Conservation (phyloP, 2,113 vertebrate species). For the Nettapus auritus region DNA sequence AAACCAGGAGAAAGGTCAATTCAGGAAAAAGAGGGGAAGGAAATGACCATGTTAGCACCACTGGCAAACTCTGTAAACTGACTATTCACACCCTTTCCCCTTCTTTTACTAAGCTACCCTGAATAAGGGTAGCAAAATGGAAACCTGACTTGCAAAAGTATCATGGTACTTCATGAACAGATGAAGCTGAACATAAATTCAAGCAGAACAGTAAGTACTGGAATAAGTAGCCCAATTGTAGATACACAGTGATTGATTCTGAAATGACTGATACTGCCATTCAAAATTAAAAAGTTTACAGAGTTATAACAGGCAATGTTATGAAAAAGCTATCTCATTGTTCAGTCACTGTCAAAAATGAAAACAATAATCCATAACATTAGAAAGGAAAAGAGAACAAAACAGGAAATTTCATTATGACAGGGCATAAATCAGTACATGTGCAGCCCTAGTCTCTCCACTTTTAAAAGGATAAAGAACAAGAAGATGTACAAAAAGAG, state of each 20-base stretch:
- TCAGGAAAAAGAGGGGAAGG: neutral
- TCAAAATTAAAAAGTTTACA: neutral
- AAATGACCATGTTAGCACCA: neutral
- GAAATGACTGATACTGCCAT: neutral
- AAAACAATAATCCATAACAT: neutral
- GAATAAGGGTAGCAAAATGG: neutral
- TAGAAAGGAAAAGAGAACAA: neutral
- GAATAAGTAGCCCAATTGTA: neutral
- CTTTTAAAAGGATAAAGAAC: neutral
- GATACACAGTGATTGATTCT: neutral
- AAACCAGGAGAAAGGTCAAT: neutral
- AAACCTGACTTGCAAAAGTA: conserved; percentile 8
- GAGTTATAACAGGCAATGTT: neutral
- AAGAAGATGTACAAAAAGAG: neutral
- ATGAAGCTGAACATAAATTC: conserved; percentile 3
- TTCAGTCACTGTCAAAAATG: neutral
- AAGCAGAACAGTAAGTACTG: neutral
- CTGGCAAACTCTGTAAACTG: neutral
- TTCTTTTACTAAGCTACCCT: neutral
- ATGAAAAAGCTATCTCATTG: neutral
- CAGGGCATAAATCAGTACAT: neutral
- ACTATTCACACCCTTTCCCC: neutral
- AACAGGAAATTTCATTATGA: neutral
- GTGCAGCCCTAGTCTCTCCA: neutral
- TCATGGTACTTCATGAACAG: neutral